Conservation (phyloP, 2,888 invertebrate species). For the Andrena haemorrhoa region DNA sequence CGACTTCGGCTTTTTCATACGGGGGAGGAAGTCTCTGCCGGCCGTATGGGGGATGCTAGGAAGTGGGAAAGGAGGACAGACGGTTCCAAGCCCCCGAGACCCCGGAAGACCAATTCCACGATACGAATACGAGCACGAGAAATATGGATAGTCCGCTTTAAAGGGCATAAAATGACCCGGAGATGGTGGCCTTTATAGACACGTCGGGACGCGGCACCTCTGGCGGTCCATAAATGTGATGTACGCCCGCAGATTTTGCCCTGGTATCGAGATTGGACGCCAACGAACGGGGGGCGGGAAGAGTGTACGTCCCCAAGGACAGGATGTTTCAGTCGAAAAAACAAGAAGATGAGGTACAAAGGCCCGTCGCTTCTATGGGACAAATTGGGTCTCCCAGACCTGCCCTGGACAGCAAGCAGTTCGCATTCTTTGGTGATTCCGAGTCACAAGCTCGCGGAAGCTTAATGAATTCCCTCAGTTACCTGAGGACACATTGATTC, state of each 20-base stretch:
- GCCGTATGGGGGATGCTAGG: slow-evolving; percentile 38
- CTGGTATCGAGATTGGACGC: slow-evolving; percentile 74
- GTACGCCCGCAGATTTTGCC: slow-evolving; percentile 73
- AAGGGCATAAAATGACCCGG: slow-evolving; percentile 80
- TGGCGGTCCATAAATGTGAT: slow-evolving; percentile 80
- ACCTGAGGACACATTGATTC: neutral
- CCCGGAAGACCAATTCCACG: slow-evolving; percentile 80
- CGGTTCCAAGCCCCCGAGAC: slow-evolving; percentile 54
- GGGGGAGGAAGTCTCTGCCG: slow-evolving; percentile 55
- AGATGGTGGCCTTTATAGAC: slow-evolving; percentile 76
- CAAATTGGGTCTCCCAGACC: neutral
- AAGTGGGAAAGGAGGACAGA: slow-evolving; percentile 48
- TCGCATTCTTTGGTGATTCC: neutral
- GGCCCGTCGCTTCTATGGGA: neutral
- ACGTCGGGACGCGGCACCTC: slow-evolving; percentile 71
- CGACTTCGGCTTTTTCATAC: slow-evolving; percentile 63
- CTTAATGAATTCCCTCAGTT: neutral
- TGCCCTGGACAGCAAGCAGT: neutral
- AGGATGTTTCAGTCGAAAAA: slow-evolving; percentile 37
- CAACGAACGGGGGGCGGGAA: slow-evolving; percentile 18
- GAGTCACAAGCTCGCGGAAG: neutral
- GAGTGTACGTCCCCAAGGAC: slow-evolving; percentile 48
- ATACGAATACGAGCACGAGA: slow-evolving; percentile 76
- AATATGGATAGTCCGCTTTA: slow-evolving; percentile 81
- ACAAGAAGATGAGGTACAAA: neutral